Percentiles rank a stretch among this genome's conserved stretches.
Evolutionary conservation across 2,797 vertebrate species (phyloP).

Genomic region (Karalla daura): DNA sequence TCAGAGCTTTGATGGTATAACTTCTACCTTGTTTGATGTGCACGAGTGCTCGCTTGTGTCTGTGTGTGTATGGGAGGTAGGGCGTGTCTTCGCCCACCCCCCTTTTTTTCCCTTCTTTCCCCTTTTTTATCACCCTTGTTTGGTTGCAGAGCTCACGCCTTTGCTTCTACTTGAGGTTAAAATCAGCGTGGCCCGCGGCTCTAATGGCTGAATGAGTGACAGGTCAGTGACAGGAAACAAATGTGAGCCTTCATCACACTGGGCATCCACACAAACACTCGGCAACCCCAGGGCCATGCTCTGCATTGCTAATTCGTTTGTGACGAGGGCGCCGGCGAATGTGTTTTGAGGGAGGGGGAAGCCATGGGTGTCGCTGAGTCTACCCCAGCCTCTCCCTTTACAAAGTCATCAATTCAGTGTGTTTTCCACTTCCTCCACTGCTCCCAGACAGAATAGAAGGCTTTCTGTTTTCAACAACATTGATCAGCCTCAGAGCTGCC

Average conservation of each 20-base stretch:
- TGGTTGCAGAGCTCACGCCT: constrained; percentile 42
- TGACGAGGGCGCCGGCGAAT: constrained; percentile 55
- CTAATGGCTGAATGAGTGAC: constrained; percentile 77
- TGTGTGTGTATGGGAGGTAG: constrained; percentile 12
- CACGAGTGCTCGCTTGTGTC: not conserved
- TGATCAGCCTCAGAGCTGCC: constrained; percentile 76
- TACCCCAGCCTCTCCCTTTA: constrained; percentile 58
- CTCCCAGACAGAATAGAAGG: constrained; percentile 63
- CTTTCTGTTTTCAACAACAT: constrained; percentile 77
- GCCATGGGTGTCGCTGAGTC: constrained; percentile 53
- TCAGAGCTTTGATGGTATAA: constrained; percentile 67
- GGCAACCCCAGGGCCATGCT: constrained; percentile 67
- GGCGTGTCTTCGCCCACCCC: constrained; percentile 27
- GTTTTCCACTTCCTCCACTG: constrained; percentile 61
- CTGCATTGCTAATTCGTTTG: constrained; percentile 82
- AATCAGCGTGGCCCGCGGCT: constrained; percentile 58
- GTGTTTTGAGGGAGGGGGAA: constrained; percentile 47
- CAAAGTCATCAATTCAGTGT: constrained; percentile 76
- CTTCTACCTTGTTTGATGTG: constrained; percentile 40
- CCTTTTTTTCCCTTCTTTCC: constrained; percentile 11
- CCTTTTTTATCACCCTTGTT: constrained; percentile 30
- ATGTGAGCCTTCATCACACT: constrained; percentile 82
- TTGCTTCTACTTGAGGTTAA: constrained; percentile 60
- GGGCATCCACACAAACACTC: constrained; percentile 80
- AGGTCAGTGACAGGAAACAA: constrained; percentile 84